phyloP scores from a whole-genome alignment of 2,888 invertebrate genomes.

The Coelopa pilipes region DNA sequence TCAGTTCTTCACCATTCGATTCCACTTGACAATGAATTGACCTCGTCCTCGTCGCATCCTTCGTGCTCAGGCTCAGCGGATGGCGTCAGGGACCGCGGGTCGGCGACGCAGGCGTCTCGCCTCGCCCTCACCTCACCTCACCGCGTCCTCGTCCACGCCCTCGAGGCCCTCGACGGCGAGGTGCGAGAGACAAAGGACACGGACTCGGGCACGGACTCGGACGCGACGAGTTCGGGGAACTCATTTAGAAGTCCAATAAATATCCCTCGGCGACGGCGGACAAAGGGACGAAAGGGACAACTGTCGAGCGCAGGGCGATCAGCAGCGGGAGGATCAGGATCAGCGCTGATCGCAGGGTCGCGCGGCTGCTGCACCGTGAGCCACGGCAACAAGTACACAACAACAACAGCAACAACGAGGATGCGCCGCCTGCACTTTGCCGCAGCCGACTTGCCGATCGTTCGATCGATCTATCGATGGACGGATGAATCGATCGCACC shows the following conservation, averaged over 20 bases:
- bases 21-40: too few species aligned
- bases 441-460: constrained; percentile 47
- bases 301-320: constrained; percentile 5
- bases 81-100: neutral
- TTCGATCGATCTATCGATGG: constrained; percentile 30
- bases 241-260: constrained; percentile 32
- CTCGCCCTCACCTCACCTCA: too few species aligned
- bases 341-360: neutral
- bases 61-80: neutral
- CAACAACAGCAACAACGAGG: neutral
- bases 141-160: neutral
- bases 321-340: neutral
- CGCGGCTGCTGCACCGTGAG: neutral
- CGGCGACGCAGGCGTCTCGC: too few species aligned
- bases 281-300: too few species aligned
- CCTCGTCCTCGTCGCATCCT: too few species aligned
- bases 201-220: too few species aligned
- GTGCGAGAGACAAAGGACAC: constrained; percentile 28
- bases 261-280: neutral
- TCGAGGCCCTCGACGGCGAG: neutral
- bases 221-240: constrained; percentile 37
- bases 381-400: neutral
- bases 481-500: constrained; percentile 29
- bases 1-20: too few species aligned
- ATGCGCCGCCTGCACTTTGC: neutral